These are phyloP conservation scores for Himalopsyche kuldschensis DNA, from an alignment of 2,888 invertebrate genomes.

Conservation along the genomic window DNA sequence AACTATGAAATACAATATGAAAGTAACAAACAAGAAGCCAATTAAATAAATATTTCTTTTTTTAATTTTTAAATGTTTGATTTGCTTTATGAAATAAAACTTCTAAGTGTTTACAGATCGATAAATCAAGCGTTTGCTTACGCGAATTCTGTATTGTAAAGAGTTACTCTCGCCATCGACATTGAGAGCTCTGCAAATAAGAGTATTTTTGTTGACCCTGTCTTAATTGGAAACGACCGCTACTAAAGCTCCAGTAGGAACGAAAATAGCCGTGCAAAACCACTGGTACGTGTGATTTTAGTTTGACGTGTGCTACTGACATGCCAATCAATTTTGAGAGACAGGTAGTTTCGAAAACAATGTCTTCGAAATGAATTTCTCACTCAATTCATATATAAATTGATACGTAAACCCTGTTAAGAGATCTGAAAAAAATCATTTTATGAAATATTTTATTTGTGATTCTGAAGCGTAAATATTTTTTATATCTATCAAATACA, in stretches of 20 bases:
- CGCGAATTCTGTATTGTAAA: background rate
- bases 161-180: background rate
- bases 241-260: background rate
- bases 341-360: background rate
- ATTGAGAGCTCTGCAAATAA: constrained; percentile 9
- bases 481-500: too few relatives aligned
- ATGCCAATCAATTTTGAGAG: background rate
- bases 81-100: too few relatives aligned
- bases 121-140: background rate
- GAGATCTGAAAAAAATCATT: too few relatives aligned
- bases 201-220: constrained; percentile 17
- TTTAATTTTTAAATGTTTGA: too few relatives aligned
- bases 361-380: background rate
- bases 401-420: too few relatives aligned
- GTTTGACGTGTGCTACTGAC: background rate
- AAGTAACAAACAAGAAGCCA: too few relatives aligned
- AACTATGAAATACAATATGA: too few relatives aligned
- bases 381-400: background rate
- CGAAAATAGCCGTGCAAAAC: background rate
- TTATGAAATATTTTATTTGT: too few relatives aligned
- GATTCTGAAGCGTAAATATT: too few relatives aligned
- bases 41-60: too few relatives aligned
- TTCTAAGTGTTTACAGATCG: too few relatives aligned
- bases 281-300: background rate
- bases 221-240: constrained; percentile 19